Conservation (phyloP, 2,113 vertebrate species). For the Glareola pratincola region DNA sequence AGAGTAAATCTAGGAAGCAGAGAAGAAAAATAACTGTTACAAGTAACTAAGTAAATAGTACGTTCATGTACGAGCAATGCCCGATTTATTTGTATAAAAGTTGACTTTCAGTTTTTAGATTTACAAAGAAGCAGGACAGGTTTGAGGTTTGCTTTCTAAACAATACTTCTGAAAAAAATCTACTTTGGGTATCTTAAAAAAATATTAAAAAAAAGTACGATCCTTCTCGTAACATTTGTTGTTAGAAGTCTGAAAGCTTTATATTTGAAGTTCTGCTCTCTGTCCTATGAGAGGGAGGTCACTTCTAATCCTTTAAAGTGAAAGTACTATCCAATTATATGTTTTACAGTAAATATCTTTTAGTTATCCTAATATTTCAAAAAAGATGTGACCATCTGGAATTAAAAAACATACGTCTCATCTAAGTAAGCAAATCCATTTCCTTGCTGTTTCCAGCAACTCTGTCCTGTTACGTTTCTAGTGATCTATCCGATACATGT, state of each 20-base stretch:
- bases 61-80: neutral
- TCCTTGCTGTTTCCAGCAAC: neutral
- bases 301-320: neutral
- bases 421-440: neutral
- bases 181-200: neutral
- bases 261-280: neutral
- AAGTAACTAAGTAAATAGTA: neutral
- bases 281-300: neutral
- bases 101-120: neutral
- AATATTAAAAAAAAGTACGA: neutral
- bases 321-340: neutral
- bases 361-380: neutral
- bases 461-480: neutral
- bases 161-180: neutral
- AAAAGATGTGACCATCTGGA: neutral
- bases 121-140: neutral
- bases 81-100: neutral
- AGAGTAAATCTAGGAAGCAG: neutral
- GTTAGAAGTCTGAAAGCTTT: neutral
- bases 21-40: neutral
- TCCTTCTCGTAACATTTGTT: neutral
- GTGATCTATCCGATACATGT: neutral
- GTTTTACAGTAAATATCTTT: neutral
- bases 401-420: neutral
- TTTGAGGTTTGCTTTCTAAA: neutral